Percentiles rank a stretch among this genome's conserved stretches.
Evolutionary conservation across 2,888 invertebrate species (phyloP).

Genomic region (Palloptera scutellata): DNA sequence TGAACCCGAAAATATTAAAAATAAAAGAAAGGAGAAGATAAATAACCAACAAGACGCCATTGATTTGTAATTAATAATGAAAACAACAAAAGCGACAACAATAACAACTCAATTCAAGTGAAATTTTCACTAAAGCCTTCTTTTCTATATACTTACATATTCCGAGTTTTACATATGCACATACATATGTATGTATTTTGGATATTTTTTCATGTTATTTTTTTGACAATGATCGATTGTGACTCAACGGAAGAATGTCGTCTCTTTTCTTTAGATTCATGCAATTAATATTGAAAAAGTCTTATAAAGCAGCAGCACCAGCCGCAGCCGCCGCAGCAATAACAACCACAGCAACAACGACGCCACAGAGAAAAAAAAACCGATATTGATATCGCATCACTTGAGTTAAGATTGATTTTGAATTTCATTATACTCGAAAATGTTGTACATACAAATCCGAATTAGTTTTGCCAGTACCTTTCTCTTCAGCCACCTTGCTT

Average conservation of each 20-base stretch:
- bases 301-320: background rate
- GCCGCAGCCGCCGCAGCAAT: background rate
- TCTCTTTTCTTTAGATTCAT: slow-evolving; percentile 30
- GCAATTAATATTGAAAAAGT: slow-evolving; percentile 39
- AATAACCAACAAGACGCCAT: background rate
- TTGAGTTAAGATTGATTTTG: slow-evolving; percentile 31
- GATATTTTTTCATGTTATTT: slow-evolving; percentile 23
- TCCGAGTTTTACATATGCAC: slow-evolving; percentile 28
- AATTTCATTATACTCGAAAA: slow-evolving; percentile 42
- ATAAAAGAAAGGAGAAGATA: background rate
- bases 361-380: background rate
- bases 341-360: too few species aligned
- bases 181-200: slow-evolving; percentile 35
- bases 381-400: slow-evolving; percentile 28
- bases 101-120: slow-evolving; percentile 20
- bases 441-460: background rate
- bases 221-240: slow-evolving; percentile 56
- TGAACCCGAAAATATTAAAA: background rate
- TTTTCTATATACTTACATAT: slow-evolving; percentile 21
- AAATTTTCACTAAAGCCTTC: slow-evolving; percentile 14
- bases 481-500: too few species aligned
- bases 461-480: too few species aligned
- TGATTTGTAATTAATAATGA: background rate
- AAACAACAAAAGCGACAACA: slow-evolving; percentile 24
- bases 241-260: slow-evolving; percentile 46